phyloP scores from a whole-genome alignment of 2,797 vertebrate species.

The Parauchenoglanis ngamensis region DNA sequence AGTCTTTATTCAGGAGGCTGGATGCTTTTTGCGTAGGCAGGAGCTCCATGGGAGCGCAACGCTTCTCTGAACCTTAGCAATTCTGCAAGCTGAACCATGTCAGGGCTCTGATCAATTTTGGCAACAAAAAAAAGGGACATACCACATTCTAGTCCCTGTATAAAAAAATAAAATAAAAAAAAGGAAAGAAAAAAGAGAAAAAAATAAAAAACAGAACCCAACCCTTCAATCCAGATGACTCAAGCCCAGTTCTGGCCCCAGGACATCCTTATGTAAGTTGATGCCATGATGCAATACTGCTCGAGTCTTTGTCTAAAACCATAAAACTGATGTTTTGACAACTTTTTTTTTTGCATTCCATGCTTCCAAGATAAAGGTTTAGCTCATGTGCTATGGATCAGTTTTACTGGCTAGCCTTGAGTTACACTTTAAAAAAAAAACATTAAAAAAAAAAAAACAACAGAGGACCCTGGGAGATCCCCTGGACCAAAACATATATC shows the following conservation, averaged over 20 bases:
- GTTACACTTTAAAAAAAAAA: too few species aligned
- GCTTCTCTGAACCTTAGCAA: constrained; percentile 16
- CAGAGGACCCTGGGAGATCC: constrained; percentile 9
- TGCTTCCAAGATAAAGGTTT: constrained; percentile 13
- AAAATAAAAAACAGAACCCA: background rate
- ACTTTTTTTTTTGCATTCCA: background rate
- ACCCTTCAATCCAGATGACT: constrained; percentile 27
- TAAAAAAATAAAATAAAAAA: background rate
- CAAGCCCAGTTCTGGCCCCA: constrained; percentile 20
- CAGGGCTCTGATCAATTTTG: constrained; percentile 45
- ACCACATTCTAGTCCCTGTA: background rate
- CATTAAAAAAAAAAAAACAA: background rate
- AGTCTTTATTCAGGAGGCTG: constrained; percentile 18
- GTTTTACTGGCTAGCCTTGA: background rate
- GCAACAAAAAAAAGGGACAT: background rate
- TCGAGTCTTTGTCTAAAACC: constrained; percentile 28
- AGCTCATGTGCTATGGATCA: background rate
- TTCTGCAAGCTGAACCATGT: constrained; percentile 32
- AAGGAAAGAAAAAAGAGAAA: too few species aligned
- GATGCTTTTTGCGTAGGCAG: constrained; percentile 34
- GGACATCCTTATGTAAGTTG: constrained; percentile 32
- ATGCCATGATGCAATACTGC: constrained; percentile 12
- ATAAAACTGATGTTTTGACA: constrained; percentile 34
- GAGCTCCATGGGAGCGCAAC: constrained; percentile 29
- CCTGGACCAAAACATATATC: constrained; percentile 9